Evolutionary conservation across 2,888 invertebrate genomes (phyloP), one percentile per base, ranked within the genome.

Genomic region (Abrostola tripartita): DNA sequence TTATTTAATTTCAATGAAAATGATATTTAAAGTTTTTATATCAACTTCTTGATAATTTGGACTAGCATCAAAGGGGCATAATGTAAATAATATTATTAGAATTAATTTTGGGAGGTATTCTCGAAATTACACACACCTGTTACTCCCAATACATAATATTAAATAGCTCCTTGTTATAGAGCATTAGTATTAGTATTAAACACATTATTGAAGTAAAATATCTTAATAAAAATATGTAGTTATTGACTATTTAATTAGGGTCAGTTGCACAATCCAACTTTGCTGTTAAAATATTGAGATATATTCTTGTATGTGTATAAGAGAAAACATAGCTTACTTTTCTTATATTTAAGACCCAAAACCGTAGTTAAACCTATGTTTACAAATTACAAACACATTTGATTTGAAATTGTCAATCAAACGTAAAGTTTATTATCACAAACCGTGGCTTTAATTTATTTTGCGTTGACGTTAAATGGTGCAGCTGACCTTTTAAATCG

Each of bases 91-190:
- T 55, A 63, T 56, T 54, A 52, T 51, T 55, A 41, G 14, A 61
- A 47, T 61, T 57, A 42, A 62, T 61, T 73, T 61, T 80, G 84
- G 83, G 86, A 90, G 90, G 88, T 86, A 89, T 88, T 90, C 87
- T 89, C 88, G 88, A 88, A 79, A 85, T 81, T 77, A 69, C 60
- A 72, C 59, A 68, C 62, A 81, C 74, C 44, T 9, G 79, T 79
- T 53, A 79, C 82, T 87, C 84, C 84, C 81, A 76, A 71, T 74
- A 63, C 41, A 57, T 8, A 24, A 52, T 49, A 50, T 38, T 47
- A 24, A 8, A 41, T 12, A 50, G 7, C 8, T 70, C 44, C n/a
- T 53, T 52, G 14, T 37, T 38, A n/a, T 37, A 38, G 56, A 71
- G 9, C 24, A 54, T 57, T 70, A 58, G 55, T 71, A 47, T 24